Percentiles rank a stretch among this genome's conserved stretches.
Conservation (phyloP, 1,140 invertebrate genomes). For the Callitettix versicolor region DNA sequence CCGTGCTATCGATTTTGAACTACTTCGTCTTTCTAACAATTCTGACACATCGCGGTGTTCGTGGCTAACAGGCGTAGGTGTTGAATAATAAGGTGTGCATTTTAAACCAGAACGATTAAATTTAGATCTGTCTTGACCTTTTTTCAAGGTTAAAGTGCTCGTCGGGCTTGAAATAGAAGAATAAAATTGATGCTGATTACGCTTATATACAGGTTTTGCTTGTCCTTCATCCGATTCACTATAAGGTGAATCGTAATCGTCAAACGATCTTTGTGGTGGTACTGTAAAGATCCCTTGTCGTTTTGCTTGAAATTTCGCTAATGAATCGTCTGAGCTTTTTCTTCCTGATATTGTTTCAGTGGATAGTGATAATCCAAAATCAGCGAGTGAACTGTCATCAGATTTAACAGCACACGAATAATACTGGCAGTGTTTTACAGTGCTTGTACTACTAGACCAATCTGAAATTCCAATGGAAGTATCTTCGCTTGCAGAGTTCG, state of each 20-base stretch:
- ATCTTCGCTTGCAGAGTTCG: constrained; percentile 67
- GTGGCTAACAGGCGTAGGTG: constrained; percentile 13
- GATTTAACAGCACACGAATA: constrained; percentile 22
- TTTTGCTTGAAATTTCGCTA: constrained; percentile 15
- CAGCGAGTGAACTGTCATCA: constrained; percentile 27
- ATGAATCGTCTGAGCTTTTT: constrained; percentile 25
- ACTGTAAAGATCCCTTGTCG: neutral
- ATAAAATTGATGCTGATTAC: constrained; percentile 2
- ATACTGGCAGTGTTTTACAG: constrained; percentile 24
- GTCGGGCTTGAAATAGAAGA: constrained; percentile 11
- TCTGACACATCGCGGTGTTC: constrained; percentile 13
- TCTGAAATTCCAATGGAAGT: constrained; percentile 73
- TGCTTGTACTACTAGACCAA: constrained; percentile 53
- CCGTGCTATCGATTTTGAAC: constrained; percentile 20
- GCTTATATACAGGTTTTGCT: constrained; percentile 1
- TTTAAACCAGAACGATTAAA: constrained; percentile 9
- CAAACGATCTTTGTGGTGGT: constrained; percentile 23
- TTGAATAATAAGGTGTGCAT: constrained; percentile 19
- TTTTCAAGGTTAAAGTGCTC: neutral
- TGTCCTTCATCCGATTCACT: constrained; percentile 26
- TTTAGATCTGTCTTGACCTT: constrained; percentile 8
- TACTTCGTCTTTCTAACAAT: constrained; percentile 2
- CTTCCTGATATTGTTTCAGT: constrained; percentile 24
- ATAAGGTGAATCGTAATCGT: constrained; percentile 29
- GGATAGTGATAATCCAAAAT: constrained; percentile 25